These are phyloP conservation scores for Micronycteris hirsuta DNA, from an alignment of 2,113 vertebrate species.

Conservation along the genomic window DNA sequence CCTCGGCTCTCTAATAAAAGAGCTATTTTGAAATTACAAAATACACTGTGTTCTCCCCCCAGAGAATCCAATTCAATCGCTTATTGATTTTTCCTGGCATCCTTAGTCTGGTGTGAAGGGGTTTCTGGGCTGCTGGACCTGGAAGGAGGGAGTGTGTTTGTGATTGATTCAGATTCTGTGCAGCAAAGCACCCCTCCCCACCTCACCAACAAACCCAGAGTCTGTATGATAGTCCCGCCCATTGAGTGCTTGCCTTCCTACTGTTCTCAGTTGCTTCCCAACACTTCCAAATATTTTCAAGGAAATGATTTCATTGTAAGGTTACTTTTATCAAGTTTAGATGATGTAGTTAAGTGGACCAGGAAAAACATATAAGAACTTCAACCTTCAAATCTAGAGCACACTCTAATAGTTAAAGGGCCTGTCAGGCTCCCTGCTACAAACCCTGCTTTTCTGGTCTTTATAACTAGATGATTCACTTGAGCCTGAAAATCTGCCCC, in stretches of 20 bases:
- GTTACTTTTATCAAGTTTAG: slow-evolving; percentile 61
- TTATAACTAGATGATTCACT: neutral
- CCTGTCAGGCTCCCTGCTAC: neutral
- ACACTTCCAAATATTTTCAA: slow-evolving; percentile 49
- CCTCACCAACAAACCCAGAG: neutral
- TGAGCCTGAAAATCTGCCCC: slow-evolving; percentile 35
- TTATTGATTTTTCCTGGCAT: slow-evolving; percentile 66
- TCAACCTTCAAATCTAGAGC: slow-evolving; percentile 47
- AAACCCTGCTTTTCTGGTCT: neutral
- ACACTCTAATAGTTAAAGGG: slow-evolving; percentile 9
- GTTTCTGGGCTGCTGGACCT: slow-evolving; percentile 46
- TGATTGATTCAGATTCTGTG: slow-evolving; percentile 55
- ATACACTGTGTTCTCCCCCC: slow-evolving; percentile 72
- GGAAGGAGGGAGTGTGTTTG: slow-evolving; percentile 60
- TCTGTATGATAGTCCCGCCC: slow-evolving; percentile 18
- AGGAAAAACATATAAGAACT: slow-evolving; percentile 50
- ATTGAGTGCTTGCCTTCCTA: slow-evolving; percentile 42
- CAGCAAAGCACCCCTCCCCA: neutral
- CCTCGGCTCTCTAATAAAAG: slow-evolving; percentile 58
- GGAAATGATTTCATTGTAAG: slow-evolving; percentile 49
- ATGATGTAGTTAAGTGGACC: slow-evolving; percentile 50
- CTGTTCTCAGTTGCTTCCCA: slow-evolving; percentile 35
- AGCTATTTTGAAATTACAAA: slow-evolving; percentile 70
- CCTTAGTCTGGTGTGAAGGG: slow-evolving; percentile 59
- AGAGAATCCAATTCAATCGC: slow-evolving; percentile 67